Percentiles rank a stretch among this genome's conserved stretches.
Conservation (phyloP, 2,888 invertebrate species). For the Lordiphosa andalusiaca region DNA sequence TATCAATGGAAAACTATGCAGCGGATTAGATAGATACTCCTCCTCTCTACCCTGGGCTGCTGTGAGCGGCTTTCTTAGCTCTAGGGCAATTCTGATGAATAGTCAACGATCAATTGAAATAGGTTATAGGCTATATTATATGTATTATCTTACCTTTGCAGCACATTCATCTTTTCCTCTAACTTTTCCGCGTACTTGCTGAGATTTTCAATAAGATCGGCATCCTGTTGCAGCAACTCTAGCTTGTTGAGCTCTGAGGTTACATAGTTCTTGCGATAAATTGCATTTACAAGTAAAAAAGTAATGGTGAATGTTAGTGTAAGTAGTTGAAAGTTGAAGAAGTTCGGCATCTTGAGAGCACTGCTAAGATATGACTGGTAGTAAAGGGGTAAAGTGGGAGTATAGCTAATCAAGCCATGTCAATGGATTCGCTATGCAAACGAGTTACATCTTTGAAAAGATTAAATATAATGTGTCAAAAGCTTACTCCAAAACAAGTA, state of each 20-base stretch:
- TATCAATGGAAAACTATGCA: slow-evolving; percentile 40
- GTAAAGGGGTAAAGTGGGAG: too few species aligned
- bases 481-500: too few species aligned
- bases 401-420: too few species aligned
- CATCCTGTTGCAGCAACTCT: slow-evolving; percentile 22
- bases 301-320: too few species aligned
- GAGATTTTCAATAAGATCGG: slow-evolving; percentile 21
- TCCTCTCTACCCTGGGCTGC: slow-evolving; percentile 21
- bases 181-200: slow-evolving; percentile 24
- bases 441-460: too few species aligned
- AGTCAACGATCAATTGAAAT: too few species aligned
- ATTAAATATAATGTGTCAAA: too few species aligned
- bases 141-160: slow-evolving; percentile 19
- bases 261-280: background rate
- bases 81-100: slow-evolving; percentile 22
- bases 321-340: too few species aligned
- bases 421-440: too few species aligned
- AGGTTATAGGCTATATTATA: too few species aligned
- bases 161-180: slow-evolving; percentile 8
- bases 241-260: slow-evolving; percentile 4
- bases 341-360: background rate
- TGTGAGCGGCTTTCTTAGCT: slow-evolving; percentile 19
- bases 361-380: background rate
- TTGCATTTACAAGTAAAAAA: background rate
- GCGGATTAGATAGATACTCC: slow-evolving; percentile 45